Evolutionary conservation across 2,113 vertebrate genomes (phyloP).

Genomic region (Aspiorhynchus laticeps): DNA sequence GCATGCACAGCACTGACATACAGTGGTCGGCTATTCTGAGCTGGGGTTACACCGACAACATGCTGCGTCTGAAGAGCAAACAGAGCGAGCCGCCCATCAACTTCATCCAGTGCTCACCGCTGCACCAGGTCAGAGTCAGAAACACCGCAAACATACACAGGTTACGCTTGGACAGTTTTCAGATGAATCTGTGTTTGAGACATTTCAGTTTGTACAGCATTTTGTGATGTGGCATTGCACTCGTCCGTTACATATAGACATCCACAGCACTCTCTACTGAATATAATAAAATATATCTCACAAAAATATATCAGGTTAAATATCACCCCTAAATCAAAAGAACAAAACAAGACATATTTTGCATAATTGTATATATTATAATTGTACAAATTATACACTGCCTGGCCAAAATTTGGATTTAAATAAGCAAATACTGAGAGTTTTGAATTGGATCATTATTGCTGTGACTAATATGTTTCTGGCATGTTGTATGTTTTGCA

Average conservation of each 20-base stretch:
- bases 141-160: background rate
- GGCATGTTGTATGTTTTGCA: no score
- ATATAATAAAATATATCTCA: background rate
- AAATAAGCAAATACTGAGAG: no score
- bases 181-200: background rate
- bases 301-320: background rate
- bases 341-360: background rate
- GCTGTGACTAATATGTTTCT: no score
- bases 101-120: slow-evolving; percentile 94
- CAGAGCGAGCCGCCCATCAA: slow-evolving; percentile 96
- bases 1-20: slow-evolving; percentile 98
- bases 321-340: background rate
- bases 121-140: slow-evolving; percentile 83
- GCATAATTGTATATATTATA: no score
- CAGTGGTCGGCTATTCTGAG: slow-evolving; percentile 99
- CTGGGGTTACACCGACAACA: slow-evolving; percentile 96
- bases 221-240: background rate
- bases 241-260: background rate
- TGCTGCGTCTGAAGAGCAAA: slow-evolving; percentile 94
- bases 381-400: no score
- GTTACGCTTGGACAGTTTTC: background rate
- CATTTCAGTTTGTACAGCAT: background rate
- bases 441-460: no score
- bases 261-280: background rate
- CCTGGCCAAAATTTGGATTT: no score